Conservation (phyloP, 2,888 invertebrate species). For the Choristoneura rosaceana region DNA sequence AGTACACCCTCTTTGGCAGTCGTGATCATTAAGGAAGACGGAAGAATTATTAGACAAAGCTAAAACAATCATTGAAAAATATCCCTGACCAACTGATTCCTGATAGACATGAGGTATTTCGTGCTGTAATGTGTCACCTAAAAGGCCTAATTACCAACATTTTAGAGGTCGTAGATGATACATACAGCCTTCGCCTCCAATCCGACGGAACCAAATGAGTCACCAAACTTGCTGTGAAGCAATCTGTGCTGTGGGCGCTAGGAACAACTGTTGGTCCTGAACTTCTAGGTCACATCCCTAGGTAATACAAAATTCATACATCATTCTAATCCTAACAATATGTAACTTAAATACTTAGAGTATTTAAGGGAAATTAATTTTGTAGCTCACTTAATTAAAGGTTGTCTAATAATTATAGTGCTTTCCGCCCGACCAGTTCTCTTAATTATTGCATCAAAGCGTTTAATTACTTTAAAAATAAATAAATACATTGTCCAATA, state of each 20-base stretch:
- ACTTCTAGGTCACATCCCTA: conserved; percentile 11
- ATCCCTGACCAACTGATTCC: not conserved
- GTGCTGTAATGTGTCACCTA: conserved; percentile 25
- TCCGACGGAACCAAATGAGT: conserved; percentile 33
- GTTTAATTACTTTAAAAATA: conserved; percentile 3
- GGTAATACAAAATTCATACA: not conserved
- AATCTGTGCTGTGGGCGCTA: conserved; percentile 28
- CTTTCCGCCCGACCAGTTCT: not conserved
- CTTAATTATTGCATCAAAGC: conserved; percentile 7
- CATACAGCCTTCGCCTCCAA: conserved; percentile 31
- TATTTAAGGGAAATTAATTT: not conserved
- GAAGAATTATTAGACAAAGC: not conserved
- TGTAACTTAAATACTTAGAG: not conserved
- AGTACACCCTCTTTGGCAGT: not conserved
- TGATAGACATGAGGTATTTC: not conserved
- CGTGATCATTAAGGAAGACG: not conserved
- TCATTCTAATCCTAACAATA: not conserved
- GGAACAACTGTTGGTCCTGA: conserved; percentile 26
- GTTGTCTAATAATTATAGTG: not conserved
- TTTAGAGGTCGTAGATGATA: conserved; percentile 29
- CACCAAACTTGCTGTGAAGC: conserved; percentile 33
- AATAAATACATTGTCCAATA: not conserved
- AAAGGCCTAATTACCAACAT: conserved; percentile 24
- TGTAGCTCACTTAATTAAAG: not conserved
- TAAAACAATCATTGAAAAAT: not conserved